Evolutionary conservation across 1,140 invertebrate species (phyloP).

Genomic region (Delia radicum): DNA sequence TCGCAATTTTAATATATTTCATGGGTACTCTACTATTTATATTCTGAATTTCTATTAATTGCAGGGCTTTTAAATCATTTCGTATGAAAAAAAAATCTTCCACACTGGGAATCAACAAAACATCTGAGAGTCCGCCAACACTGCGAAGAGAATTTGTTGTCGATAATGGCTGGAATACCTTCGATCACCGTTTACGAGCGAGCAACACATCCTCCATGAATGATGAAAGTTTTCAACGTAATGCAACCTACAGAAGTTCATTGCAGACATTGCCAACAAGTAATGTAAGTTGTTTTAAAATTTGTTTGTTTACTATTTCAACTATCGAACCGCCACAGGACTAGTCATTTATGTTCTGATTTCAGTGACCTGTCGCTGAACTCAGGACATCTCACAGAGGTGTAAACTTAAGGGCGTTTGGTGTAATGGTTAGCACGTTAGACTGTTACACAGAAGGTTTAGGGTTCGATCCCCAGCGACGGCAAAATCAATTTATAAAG

Average conservation of each 20-base stretch:
- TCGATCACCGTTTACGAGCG: conserved; percentile 17
- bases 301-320: too few relatives aligned
- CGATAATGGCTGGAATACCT: conserved; percentile 13
- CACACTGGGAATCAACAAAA: conserved; percentile 54
- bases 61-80: conserved; percentile 49
- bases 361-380: too few relatives aligned
- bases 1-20: not conserved
- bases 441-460: too few relatives aligned
- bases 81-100: conserved; percentile 52
- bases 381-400: too few relatives aligned
- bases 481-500: too few relatives aligned
- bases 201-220: not conserved
- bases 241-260: conserved; percentile 39
- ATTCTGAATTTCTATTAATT: conserved; percentile 17
- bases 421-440: too few relatives aligned
- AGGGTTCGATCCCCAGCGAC: too few relatives aligned
- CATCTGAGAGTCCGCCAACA: conserved; percentile 52
- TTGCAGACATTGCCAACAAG: conserved; percentile 38
- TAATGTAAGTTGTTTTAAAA: conserved; percentile 30
- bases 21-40: too few relatives aligned
- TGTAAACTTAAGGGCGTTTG: too few relatives aligned
- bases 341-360: too few relatives aligned
- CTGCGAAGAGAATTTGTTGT: conserved; percentile 32
- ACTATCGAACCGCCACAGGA: too few relatives aligned
- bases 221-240: conserved; percentile 33